Base-by-base conservation (phyloP, 2,797 vertebrate species). In the Choloepus didactylus region DNA sequence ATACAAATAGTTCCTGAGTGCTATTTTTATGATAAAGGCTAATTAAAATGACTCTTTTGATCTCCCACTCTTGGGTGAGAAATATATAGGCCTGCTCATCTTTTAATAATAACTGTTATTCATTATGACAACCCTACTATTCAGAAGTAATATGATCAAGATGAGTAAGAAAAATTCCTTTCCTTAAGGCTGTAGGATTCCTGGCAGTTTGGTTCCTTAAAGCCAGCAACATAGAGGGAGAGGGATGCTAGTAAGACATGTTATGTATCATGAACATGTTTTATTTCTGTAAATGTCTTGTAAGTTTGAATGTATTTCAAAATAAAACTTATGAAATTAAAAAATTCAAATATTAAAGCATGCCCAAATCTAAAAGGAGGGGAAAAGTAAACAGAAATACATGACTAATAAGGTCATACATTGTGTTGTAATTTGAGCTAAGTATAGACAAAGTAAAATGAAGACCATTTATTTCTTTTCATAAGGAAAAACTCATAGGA, bases 71-170 rank as follows among this genome's bases (percentile, higher is more conserved):
- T 27, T 85, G 35, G 64, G 44, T 67, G 83, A 93, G 73, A 85
- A 92, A 81, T 95, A 93, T 62, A 54, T 79, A 67, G 16, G 41
- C n/a, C 27, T 91, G 11, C 41, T 92, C 79, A 83, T 82, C 35
- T 94, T 91, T 89, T 62, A 93, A 56, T 73, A 90, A 87, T 95
- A 96, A 94, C 87, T 91, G 83, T 87, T 72, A 56, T 60, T 16
- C 18, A 88, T 73, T 95, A 19, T 91, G 95, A 93, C 79, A 96
- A 84, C 76, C 62, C 64, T 79, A 59, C 69, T 76, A 84, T 54
- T 95, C 56, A 93, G 82, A 96, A 96, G 44, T 70, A 77, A 69
- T 80, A 66, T 54, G 29, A 72, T 16, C 10, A 62, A 56, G n/a
- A 6, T 35, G 81, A 54, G 12, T 72, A 66, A 93, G 66, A 91